Percentiles rank a stretch among this genome's conserved stretches.
These are phyloP conservation scores for Acrossocheilus wenchowensis DNA, from an alignment of 2,797 vertebrate genomes.

Conservation along the genomic window DNA sequence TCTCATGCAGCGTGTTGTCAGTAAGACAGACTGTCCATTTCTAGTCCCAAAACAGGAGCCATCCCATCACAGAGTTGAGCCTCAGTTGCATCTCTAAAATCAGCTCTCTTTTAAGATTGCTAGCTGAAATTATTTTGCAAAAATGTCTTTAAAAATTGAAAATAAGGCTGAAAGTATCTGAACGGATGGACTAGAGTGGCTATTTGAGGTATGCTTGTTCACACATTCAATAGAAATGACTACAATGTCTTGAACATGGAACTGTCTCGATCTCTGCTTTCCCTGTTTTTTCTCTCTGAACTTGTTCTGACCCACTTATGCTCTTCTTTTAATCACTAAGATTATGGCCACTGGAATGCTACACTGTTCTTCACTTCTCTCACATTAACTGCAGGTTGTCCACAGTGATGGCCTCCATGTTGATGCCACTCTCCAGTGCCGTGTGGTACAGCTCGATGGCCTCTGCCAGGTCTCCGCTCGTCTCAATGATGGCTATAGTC, in stretches of 20 bases:
- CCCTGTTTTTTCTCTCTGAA: neutral
- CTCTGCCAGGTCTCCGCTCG: constrained; percentile 86
- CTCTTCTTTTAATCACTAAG: neutral
- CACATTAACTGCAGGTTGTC: constrained; percentile 71
- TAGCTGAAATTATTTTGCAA: neutral
- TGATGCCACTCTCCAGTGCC: constrained; percentile 79
- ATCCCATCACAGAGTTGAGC: neutral
- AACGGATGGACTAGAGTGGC: neutral
- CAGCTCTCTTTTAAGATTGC: neutral
- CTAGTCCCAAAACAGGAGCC: neutral
- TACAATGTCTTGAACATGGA: neutral
- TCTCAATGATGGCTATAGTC: constrained; percentile 93
- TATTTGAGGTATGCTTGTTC: neutral
- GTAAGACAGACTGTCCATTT: neutral
- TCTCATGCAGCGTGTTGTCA: constrained; percentile 1
- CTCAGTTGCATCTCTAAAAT: constrained; percentile 8
- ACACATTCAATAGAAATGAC: constrained; percentile 1
- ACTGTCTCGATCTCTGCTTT: neutral
- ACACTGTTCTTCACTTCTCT: constrained; percentile 19
- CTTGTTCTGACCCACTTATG: neutral
- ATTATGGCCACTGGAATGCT: neutral
- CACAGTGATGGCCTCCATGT: constrained; percentile 74
- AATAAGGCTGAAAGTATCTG: neutral
- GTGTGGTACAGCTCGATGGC: constrained; percentile 91
- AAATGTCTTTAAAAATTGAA: neutral